Base-by-base conservation (phyloP, 2,113 vertebrate species). In the Sterna hirundo region DNA sequence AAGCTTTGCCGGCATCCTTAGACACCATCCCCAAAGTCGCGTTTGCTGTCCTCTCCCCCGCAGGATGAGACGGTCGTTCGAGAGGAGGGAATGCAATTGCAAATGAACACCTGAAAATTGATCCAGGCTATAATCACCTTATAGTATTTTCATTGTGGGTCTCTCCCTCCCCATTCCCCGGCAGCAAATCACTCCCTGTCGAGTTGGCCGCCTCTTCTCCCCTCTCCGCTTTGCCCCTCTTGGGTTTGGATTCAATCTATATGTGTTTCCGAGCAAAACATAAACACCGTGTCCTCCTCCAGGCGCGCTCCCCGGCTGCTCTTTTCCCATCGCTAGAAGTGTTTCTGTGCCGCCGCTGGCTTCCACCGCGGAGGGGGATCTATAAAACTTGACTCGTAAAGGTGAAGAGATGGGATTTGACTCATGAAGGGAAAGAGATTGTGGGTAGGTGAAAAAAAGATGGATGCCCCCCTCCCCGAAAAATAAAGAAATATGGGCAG, bases 401-500 rank as follows among this genome's bases (percentile, higher is more conserved):
- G 70, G 78, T 77, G 82, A 80, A 82, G 58, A 83, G 69, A 93
- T 97, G 95, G 85, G 86, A 96, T 97, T 95, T 97, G 96, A 97
- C 94, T 98, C 92, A 36, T 78, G 95, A 93, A 97, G 66, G 86
- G 81, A 95, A 82, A 52, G 74, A 68, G 38, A 79, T 30, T 29
- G 55, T 90, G 30, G 77, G 85, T 34, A 83, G 51, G 74, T 72
- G 54, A 6, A 21, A 49, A 64, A 84, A 88, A 97, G 91, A 96
- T 75, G 74, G 82, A 96, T 96, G 68, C 15, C 80, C 76, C 85
- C 72, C 70, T 60, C 95, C 82, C 90, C 1, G 5, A 92, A 97
- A 94, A 93, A 57, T 22, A 97, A 97, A 97, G 95, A 98, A 98
- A 98, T 98, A 98, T 64, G 94, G 72, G 66, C 79, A 96, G 95